Conservation (phyloP, 2,888 invertebrate genomes). For the Odontomyia ornata region DNA sequence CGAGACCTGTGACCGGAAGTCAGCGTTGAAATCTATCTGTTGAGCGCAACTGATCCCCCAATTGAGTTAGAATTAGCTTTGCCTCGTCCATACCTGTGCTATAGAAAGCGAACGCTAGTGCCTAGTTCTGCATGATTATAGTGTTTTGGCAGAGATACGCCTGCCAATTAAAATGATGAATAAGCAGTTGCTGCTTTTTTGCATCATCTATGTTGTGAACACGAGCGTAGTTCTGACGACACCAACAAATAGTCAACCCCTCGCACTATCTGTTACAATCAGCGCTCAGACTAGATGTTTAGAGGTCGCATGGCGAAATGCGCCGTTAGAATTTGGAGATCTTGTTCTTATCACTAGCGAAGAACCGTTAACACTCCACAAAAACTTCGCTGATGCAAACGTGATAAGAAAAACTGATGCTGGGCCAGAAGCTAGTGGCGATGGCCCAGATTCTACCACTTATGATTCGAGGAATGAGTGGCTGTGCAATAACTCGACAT, state of each 20-base stretch:
- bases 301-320: conserved; percentile 63
- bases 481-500: conserved; percentile 58
- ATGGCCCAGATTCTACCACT: background rate
- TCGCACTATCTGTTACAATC: conserved; percentile 58
- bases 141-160: background rate
- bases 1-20: background rate
- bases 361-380: conserved; percentile 57
- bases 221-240: background rate
- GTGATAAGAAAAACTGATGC: background rate
- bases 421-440: background rate
- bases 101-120: background rate
- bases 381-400: background rate
- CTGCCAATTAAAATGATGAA: conserved; percentile 6
- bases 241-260: background rate
- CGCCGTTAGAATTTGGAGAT: conserved; percentile 56
- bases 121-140: background rate
- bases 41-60: background rate
- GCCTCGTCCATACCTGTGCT: background rate
- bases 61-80: background rate
- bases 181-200: background rate
- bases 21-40: background rate
- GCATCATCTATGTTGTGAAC: background rate
- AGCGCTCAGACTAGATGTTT: conserved; percentile 60
- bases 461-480: conserved; percentile 51
- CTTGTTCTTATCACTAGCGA: conserved; percentile 58